These are phyloP conservation scores for Pungitius pungitius DNA, from an alignment of 2,113 vertebrate genomes.

Conservation along the genomic window DNA sequence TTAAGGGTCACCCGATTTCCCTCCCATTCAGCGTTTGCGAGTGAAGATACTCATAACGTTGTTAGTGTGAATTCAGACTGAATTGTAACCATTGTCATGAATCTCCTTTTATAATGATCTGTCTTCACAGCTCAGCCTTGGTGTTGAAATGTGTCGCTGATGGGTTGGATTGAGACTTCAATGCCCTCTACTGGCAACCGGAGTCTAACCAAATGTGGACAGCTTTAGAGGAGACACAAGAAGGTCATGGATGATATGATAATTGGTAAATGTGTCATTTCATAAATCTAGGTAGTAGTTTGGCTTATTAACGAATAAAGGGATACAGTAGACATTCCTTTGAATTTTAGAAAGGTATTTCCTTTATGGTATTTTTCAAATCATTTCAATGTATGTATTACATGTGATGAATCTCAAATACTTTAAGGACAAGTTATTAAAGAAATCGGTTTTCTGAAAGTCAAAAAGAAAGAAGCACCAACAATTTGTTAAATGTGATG, in stretches of 20 bases:
- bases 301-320: not conserved
- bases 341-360: not conserved
- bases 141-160: not conserved
- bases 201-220: not conserved
- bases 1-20: constrained; percentile 21
- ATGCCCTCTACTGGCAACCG: constrained; percentile 68
- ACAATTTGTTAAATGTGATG: constrained; percentile 31
- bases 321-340: not conserved
- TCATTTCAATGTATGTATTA: not conserved
- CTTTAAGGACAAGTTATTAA: not conserved
- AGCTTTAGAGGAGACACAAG: not conserved
- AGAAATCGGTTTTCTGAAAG: constrained; percentile 40
- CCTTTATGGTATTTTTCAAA: not conserved
- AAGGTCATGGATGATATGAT: not conserved
- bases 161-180: constrained; percentile 2
- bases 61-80: not conserved
- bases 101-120: not conserved
- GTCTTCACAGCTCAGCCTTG: not conserved
- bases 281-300: not conserved
- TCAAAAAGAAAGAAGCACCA: not conserved
- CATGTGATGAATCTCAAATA: constrained; percentile 2
- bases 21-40: not conserved
- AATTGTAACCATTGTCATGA: constrained; percentile 15
- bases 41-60: not conserved
- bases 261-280: not conserved